These are phyloP conservation scores for Amphiprion percula DNA, from an alignment of 2,113 vertebrate genomes.

Conservation along the genomic window DNA sequence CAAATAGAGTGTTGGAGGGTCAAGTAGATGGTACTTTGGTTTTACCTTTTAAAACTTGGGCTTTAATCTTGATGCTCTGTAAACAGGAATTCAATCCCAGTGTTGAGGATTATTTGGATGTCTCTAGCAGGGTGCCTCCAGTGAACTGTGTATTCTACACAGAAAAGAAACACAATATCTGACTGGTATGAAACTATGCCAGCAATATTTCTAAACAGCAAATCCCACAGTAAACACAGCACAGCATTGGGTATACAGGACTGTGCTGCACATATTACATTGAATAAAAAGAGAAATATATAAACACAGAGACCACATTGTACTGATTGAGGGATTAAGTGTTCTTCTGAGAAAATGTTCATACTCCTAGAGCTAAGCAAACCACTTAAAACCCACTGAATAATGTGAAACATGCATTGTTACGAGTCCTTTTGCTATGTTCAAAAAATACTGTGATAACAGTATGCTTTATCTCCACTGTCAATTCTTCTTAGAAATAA, in stretches of 20 bases:
- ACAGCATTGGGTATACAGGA: background rate
- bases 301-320: no score
- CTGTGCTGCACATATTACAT: background rate
- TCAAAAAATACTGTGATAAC: no score
- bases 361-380: no score
- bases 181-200: conserved; percentile 24
- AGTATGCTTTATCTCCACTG: no score
- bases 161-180: conserved; percentile 40
- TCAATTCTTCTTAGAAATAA: no score
- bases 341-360: no score
- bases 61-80: conserved; percentile 71
- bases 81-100: conserved; percentile 67
- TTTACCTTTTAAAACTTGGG: conserved; percentile 68
- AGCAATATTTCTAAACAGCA: conserved; percentile 30
- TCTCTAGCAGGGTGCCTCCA: conserved; percentile 38
- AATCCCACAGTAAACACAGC: conserved; percentile 21
- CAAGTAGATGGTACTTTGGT: conserved; percentile 66
- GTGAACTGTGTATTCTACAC: conserved; percentile 42
- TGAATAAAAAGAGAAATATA: background rate
- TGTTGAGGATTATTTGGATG: conserved; percentile 34
- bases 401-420: no score
- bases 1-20: conserved; percentile 70
- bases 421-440: no score
- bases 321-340: no score
- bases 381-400: no score